Base-by-base conservation (phyloP, 2,797 vertebrate species). In the Luscinia luscinia region DNA sequence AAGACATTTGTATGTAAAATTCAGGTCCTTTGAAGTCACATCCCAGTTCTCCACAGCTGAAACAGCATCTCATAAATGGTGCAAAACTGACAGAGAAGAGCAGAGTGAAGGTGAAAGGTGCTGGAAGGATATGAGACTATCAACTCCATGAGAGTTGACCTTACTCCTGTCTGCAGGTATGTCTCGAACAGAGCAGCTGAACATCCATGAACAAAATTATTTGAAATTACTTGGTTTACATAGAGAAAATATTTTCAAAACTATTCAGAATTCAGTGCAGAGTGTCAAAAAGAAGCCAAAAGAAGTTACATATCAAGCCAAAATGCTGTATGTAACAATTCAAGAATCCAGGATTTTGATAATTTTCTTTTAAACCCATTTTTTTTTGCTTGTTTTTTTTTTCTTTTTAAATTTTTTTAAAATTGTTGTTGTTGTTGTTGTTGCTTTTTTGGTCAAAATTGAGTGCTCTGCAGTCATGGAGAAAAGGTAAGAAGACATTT, bases 141-240 rank as follows among this genome's bases (percentile, higher is more conserved):
- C 51, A 30, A 20, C 51, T 28, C 15, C 3, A 0, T 0, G 2
- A 1, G 32, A 66, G 4, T 15, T 59, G 13, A 15, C 11, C 10
- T 21, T 45, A 11, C 28, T 61, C 32, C 57, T 41, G 13, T 43
- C 51, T 1, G 3, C 45, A 45, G 59, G 68, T 49, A 66, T 22
- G 43, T 73, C 32, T 36, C 66, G 43, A 58, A 19, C 2, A 32
- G 59, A 78, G 6, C 41, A 46, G 64, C 15, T 4, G 2, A 30
- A 68, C 75, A n/a, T 16, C 51, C 7, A 18, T 8, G 21, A 52
- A 52, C 20, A 62, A 54, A 76, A 63, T 26, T 11, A 8, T 27
- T 64, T 46, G 10, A 54, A 76, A 59, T 28, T 11, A 8, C 27
- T 64, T 46, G 10, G 22, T 45, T 86, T 74, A 61, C 34, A 15